Percentiles rank a stretch among this genome's conserved stretches.
Conservation (phyloP, 2,888 invertebrate species). For the Pediacus dermestoides region DNA sequence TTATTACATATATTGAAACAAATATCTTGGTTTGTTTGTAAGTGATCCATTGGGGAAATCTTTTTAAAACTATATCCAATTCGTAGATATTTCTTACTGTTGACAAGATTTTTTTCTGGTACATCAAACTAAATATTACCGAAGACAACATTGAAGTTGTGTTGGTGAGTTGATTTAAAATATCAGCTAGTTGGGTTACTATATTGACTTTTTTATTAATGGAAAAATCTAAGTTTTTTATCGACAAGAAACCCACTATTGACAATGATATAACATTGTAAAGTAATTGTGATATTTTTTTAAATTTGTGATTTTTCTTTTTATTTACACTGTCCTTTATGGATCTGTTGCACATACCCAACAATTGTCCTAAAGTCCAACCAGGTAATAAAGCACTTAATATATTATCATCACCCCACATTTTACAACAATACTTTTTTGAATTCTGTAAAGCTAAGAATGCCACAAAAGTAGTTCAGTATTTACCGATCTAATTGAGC, state of each 20-base stretch:
- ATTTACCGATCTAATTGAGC: no score
- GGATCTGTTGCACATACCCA: constrained; percentile 19
- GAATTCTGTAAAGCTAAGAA: no score
- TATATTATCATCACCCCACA: constrained; percentile 9
- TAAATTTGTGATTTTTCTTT: not conserved
- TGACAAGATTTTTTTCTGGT: constrained; percentile 15
- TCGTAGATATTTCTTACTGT: constrained; percentile 13
- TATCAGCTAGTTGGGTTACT: constrained; percentile 22
- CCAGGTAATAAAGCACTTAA: constrained; percentile 11
- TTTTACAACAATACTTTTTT: no score
- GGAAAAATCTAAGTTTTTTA: constrained; percentile 12
- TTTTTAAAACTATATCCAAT: constrained; percentile 19
- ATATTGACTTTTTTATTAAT: constrained; percentile 17
- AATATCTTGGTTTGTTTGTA: constrained; percentile 18
- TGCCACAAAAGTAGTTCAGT: no score
- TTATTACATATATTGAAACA: constrained; percentile 11
- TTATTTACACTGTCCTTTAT: not conserved
- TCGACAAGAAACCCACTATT: constrained; percentile 14
- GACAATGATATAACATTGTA: constrained; percentile 4
- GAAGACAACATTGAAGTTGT: constrained; percentile 18
- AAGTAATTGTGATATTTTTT: constrained; percentile 3
- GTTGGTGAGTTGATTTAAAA: constrained; percentile 18
- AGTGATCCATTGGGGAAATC: constrained; percentile 15
- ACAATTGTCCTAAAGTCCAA: constrained; percentile 21
- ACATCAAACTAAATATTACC: constrained; percentile 17